phyloP scores from a whole-genome alignment of 1,140 invertebrate genomes.

The Camponotus pennsylvanicus region DNA sequence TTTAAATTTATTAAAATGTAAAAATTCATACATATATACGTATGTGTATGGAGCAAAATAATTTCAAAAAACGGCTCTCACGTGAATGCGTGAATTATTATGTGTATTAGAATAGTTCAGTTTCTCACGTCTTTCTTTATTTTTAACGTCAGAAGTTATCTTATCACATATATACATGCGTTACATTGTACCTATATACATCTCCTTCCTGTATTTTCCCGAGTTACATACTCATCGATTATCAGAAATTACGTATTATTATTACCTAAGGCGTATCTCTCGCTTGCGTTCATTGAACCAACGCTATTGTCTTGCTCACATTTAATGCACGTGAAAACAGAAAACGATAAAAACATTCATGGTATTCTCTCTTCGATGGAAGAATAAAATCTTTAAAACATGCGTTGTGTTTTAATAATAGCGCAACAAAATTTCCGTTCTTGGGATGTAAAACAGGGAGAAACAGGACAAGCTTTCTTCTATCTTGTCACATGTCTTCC shows the following conservation, averaged over 20 bases:
- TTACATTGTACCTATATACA: constrained; percentile 14
- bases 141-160: constrained; percentile 5
- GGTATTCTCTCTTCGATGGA: background rate
- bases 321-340: background rate
- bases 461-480: background rate
- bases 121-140: constrained; percentile 13
- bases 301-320: background rate
- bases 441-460: background rate
- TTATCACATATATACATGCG: constrained; percentile 20
- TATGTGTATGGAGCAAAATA: background rate
- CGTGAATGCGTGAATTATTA: background rate
- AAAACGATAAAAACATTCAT: background rate
- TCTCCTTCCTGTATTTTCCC: constrained; percentile 33
- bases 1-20: background rate
- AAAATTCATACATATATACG: background rate
- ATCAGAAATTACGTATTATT: background rate
- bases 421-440: background rate
- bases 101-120: background rate
- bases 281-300: constrained; percentile 43
- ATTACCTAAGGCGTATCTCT: constrained; percentile 11
- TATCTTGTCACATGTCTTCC: background rate
- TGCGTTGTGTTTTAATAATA: constrained; percentile 11
- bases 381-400: constrained; percentile 6
- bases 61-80: background rate
- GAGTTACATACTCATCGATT: background rate